phyloP scores from a whole-genome alignment of 37 sponge, comb jelly and placozoan genomes.

The Axinella damicornis region DNA sequence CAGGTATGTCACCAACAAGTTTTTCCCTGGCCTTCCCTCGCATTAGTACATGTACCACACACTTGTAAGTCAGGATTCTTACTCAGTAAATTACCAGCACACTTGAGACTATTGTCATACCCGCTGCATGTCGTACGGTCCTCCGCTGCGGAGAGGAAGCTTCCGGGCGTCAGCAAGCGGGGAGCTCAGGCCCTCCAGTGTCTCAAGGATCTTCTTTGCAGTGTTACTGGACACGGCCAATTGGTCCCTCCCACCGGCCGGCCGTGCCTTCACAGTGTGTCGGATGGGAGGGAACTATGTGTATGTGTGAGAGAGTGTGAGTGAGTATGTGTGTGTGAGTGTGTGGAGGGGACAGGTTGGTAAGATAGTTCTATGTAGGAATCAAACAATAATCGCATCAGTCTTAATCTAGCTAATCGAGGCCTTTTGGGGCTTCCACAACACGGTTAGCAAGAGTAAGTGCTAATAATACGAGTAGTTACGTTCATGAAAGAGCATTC shows the following conservation, averaged over 20 bases:
- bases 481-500: too few species aligned
- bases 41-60: too few species aligned
- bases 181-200: conserved; percentile 54
- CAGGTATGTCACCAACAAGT: too few species aligned
- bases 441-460: too few species aligned
- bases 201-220: conserved; percentile 58
- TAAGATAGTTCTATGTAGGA: too few species aligned
- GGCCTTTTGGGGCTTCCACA: too few species aligned
- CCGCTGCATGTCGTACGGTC: background rate
- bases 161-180: conserved; percentile 67
- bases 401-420: too few species aligned
- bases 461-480: too few species aligned
- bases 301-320: background rate
- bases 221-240: conserved; percentile 45
- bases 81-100: conserved; percentile 32
- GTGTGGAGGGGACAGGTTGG: conserved; percentile 5
- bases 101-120: conserved; percentile 15
- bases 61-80: too few species aligned
- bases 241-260: background rate
- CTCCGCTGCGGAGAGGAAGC: conserved; percentile 56
- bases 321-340: conserved; percentile 8
- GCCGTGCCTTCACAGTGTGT: background rate
- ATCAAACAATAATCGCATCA: too few species aligned
- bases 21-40: too few species aligned
- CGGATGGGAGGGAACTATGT: background rate